These are phyloP conservation scores for Leguminivora glycinivorella DNA, from an alignment of 1,140 invertebrate genomes.

Conservation along the genomic window DNA sequence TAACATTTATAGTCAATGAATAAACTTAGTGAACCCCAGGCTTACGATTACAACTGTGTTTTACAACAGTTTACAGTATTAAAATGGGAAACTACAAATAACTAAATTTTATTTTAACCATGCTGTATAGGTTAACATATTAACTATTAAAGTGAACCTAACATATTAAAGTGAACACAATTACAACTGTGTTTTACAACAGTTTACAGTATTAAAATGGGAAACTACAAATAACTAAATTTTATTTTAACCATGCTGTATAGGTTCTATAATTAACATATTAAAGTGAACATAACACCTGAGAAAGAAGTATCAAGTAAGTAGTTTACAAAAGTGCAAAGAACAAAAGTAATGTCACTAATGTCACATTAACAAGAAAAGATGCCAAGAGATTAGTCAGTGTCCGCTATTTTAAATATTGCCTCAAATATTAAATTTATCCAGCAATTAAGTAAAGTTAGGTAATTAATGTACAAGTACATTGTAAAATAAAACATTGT, in stretches of 20 bases:
- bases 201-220: constrained; percentile 10
- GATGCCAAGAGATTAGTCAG: neutral
- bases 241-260: neutral
- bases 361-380: neutral
- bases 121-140: no score
- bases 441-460: no score
- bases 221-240: constrained; percentile 38
- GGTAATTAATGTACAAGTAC: no score
- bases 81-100: constrained; percentile 35
- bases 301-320: no score
- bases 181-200: neutral
- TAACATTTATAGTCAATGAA: neutral
- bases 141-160: neutral
- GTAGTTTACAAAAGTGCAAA: neutral
- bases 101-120: no score
- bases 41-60: neutral
- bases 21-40: neutral
- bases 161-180: neutral
- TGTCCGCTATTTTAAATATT: no score
- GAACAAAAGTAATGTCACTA: neutral
- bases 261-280: neutral
- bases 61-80: neutral
- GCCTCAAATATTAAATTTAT: no score
- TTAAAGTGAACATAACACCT: neutral
- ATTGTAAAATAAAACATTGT: no score